These are phyloP conservation scores for Drosophila maculinotata DNA, from an alignment of 2,888 invertebrate genomes.

Conservation along the genomic window DNA sequence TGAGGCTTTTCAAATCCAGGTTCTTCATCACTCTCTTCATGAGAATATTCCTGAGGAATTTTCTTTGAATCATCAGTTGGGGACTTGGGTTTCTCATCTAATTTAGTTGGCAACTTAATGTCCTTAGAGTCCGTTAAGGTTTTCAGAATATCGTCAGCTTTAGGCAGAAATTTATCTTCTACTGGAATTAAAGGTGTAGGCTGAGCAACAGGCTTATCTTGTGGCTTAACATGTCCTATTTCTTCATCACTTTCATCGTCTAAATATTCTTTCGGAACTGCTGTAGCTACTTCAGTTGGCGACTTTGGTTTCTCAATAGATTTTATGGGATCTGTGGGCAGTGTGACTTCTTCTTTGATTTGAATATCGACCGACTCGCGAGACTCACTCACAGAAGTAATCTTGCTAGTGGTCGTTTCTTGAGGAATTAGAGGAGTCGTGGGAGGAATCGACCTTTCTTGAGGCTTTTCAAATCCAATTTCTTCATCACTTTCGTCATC, in stretches of 20 bases:
- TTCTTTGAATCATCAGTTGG: constrained; percentile 1
- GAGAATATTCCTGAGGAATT: constrained; percentile 1
- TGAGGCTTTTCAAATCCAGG: constrained; percentile 5
- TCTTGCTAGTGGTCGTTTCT: too few species aligned
- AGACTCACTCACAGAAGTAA: constrained; percentile 1
- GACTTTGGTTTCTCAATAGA: not conserved
- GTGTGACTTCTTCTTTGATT: not conserved
- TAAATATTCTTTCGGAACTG: constrained; percentile 2
- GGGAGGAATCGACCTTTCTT: too few species aligned
- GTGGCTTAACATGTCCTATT: not conserved
- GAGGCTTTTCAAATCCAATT: not conserved
- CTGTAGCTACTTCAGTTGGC: not conserved
- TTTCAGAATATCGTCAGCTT: constrained; percentile 12
- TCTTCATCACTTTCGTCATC: constrained; percentile 9
- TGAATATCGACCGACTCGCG: constrained; percentile 2
- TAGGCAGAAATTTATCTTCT: not conserved
- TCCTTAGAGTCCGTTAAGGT: too few species aligned
- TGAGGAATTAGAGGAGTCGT: too few species aligned
- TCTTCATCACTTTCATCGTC: constrained; percentile 15
- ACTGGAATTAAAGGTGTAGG: too few species aligned
- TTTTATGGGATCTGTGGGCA: constrained; percentile 3
- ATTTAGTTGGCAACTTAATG: constrained; percentile 5
- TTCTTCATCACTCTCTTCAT: constrained; percentile 24
- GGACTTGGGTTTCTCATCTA: constrained; percentile 18
- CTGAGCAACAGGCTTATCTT: not conserved